Conservation (phyloP, 2,888 invertebrate genomes). For the Bursaphelenchus okinawaensis region DNA sequence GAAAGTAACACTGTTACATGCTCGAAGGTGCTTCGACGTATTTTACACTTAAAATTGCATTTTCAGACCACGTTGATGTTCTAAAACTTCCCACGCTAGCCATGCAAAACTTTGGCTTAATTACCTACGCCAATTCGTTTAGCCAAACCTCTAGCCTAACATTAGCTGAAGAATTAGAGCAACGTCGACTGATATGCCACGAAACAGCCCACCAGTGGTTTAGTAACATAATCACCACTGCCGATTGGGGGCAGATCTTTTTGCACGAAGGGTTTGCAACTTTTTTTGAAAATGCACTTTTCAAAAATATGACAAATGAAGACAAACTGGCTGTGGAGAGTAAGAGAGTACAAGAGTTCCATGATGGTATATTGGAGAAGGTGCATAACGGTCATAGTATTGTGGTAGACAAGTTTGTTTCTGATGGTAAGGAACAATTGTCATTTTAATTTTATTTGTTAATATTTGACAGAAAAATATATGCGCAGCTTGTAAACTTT, state of each 20-base stretch:
- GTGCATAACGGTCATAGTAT: neutral
- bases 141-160: neutral
- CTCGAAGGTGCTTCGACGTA: too few species aligned
- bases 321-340: neutral
- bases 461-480: too few species aligned
- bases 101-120: conserved; percentile 4
- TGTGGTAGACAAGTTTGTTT: neutral
- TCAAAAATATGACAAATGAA: neutral
- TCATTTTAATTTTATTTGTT: too few species aligned
- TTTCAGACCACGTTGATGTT: conserved; percentile 1
- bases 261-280: conserved; percentile 1
- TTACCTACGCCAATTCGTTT: neutral
- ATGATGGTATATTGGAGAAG: neutral
- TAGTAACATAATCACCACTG: neutral
- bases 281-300: neutral
- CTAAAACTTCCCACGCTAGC: neutral
- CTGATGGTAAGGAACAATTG: neutral
- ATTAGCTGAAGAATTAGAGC: neutral
- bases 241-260: neutral
- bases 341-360: neutral
- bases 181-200: neutral
- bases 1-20: too few species aligned
- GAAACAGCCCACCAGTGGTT: conserved; percentile 2
- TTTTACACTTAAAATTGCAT: too few species aligned
- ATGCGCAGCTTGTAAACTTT: too few species aligned